Conservation (phyloP, 2,113 vertebrate genomes). For the Crotalus horridus region DNA sequence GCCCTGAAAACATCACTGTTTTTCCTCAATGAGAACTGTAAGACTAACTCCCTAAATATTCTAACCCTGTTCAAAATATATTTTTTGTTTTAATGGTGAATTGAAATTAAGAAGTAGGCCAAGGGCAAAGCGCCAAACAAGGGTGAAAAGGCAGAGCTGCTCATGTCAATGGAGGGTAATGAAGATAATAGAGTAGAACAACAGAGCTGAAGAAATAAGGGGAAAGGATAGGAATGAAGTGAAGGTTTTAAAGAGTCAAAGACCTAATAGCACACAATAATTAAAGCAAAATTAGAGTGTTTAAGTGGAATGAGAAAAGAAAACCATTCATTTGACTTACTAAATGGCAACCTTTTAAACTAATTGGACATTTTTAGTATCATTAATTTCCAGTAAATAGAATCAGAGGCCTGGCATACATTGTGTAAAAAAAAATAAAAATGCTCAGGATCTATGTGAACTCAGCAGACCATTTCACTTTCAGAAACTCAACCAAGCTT, state of each 20-base stretch:
- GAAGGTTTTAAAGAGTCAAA: slow-evolving; percentile 25
- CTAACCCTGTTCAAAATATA: background rate
- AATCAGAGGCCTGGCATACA: background rate
- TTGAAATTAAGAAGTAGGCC: background rate
- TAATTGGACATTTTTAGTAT: slow-evolving; percentile 34
- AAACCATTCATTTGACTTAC: slow-evolving; percentile 15
- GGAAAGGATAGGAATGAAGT: background rate
- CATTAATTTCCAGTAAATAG: slow-evolving; percentile 31
- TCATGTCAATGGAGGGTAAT: background rate
- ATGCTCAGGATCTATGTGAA: background rate
- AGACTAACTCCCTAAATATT: background rate
- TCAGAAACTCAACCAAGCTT: background rate
- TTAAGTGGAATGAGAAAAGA: slow-evolving; percentile 11
- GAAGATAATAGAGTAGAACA: fast-evolving
- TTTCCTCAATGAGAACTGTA: background rate
- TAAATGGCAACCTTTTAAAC: slow-evolving; percentile 24
- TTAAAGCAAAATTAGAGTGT: slow-evolving; percentile 28
- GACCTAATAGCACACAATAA: slow-evolving; percentile 17
- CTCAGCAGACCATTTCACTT: background rate
- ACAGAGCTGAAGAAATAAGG: background rate
- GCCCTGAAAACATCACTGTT: background rate
- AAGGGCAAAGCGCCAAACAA: background rate
- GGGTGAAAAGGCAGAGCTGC: background rate
- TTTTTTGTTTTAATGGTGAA: background rate
- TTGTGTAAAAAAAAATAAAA: background rate